Conservation (phyloP, 2,888 invertebrate species). For the Emesis furor region DNA sequence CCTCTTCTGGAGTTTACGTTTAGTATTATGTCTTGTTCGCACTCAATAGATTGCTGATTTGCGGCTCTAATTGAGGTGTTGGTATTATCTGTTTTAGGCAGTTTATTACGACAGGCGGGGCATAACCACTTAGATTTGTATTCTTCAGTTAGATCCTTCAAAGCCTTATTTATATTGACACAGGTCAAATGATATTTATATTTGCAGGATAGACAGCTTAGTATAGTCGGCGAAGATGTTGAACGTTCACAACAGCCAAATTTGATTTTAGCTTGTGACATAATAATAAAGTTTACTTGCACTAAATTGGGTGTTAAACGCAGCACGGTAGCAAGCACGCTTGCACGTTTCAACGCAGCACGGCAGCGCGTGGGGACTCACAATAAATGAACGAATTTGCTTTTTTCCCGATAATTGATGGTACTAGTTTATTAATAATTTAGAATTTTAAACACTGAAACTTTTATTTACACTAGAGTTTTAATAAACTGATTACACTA, state of each 20-base stretch:
- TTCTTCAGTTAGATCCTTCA: neutral
- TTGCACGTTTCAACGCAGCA: neutral
- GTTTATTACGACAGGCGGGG: neutral
- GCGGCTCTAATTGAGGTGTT: neutral
- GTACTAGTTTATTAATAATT: too few species aligned
- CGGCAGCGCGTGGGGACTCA: too few species aligned
- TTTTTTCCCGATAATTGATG: too few species aligned
- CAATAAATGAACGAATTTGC: too few species aligned
- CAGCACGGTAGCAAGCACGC: neutral
- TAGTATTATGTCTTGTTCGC: too few species aligned
- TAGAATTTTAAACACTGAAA: too few species aligned
- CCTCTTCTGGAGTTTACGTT: neutral
- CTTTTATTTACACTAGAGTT: too few species aligned
- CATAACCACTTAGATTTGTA: neutral
- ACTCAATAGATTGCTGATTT: neutral
- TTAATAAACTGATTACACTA: too few species aligned
- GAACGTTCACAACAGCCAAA: neutral
- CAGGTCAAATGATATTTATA: slow-evolving; percentile 7
- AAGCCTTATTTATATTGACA: neutral
- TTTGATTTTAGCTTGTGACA: neutral
- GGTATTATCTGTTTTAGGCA: neutral
- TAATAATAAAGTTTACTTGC: neutral
- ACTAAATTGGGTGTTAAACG: neutral
- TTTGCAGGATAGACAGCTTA: neutral
- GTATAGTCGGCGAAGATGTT: neutral